Evolutionary conservation across 2,113 vertebrate genomes (phyloP).

Genomic region (Girardinichthys multiradiatus): DNA sequence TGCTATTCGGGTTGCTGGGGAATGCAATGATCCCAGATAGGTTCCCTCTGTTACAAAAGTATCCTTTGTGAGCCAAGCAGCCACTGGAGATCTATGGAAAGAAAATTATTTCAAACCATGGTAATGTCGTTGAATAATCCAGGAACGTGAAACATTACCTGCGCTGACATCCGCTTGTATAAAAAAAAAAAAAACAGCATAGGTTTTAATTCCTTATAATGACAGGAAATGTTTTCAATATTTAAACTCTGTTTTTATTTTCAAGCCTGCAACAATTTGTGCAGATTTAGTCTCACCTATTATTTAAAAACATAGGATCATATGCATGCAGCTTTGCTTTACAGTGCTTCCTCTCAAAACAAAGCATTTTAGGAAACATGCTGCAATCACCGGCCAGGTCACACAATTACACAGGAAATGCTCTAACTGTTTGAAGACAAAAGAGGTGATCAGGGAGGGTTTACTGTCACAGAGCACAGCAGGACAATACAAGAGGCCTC

Average conservation of each 20-base stretch:
- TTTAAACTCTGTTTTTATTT: neutral
- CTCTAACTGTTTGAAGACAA: constrained; percentile 69
- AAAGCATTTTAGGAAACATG: constrained; percentile 75
- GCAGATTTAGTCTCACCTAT: constrained; percentile 9
- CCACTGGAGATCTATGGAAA: constrained; percentile 33
- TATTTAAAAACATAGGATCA: constrained; percentile 42
- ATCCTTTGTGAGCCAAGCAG: constrained; percentile 69
- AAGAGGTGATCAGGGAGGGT: constrained; percentile 65
- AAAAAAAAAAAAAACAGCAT: constrained; percentile 24
- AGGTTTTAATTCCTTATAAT: constrained; percentile 33
- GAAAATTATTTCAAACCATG: constrained; percentile 54
- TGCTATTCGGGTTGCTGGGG: constrained; percentile 33
- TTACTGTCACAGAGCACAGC: constrained; percentile 58
- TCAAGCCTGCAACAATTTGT: constrained; percentile 1
- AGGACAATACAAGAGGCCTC: constrained; percentile 53
- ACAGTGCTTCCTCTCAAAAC: constrained; percentile 73
- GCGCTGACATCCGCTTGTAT: constrained; percentile 29
- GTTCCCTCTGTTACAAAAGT: constrained; percentile 70
- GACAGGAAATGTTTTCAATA: constrained; percentile 3
- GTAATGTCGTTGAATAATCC: constrained; percentile 33
- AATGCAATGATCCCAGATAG: constrained; percentile 64
- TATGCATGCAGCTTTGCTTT: constrained; percentile 58
- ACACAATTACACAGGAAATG: constrained; percentile 75
- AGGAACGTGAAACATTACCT: constrained; percentile 46
- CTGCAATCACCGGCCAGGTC: constrained; percentile 57